Base-by-base conservation (phyloP, 2,797 vertebrate species). In the Discoglossus pictus region DNA sequence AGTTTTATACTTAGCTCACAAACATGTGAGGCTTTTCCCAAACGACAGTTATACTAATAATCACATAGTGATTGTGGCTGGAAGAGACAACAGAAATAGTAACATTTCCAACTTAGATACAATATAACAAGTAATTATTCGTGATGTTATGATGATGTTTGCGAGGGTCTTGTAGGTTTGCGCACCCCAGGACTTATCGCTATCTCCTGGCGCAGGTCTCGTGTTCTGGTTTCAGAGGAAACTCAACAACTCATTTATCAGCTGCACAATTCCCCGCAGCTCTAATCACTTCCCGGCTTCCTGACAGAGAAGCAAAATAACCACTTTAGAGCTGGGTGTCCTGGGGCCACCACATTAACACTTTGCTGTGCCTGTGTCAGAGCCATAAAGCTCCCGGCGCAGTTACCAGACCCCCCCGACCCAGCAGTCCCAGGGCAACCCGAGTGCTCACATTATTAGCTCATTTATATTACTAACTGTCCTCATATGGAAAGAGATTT, bases 231-330 rank as follows among this genome's bases (percentile, higher is more conserved):
- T 59, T 68, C 25, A 50, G 44, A 58, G 34, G 43, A 67, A 46
- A 67, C 35, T 67, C 54, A 59, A 23, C 36, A 52, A 42, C 54
- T 43, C 54, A 67, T 67, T 67, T 59, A 48, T 67, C 54, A 67
- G 64, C 43, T 39, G 2, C 7, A 20, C 53, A 58, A 54, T 59
- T 56, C 54, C 54, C 42, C 13, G 35, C 34, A 67, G 44, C 46
- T 44, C 16, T 59, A 67, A 67, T 67, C 53, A 51, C 42, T 67
- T 67, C 36, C 18, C 44, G 36, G 39, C 51, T 58, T 58, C 55
- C 51, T 67, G 64, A 67, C 34, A n/a, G 53, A 40, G 53, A 50
- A 58, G 43, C 44, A 58, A 58, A 66, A 66, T 24, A 67, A 50
- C 53, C 53, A 59, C 53, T 67, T 66, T 67, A 48, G 35, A 25